A percentile compares a stretch with the other conserved stretches of the same genome.
These are phyloP conservation scores for Hylaea fasciaria DNA, from an alignment of 2,888 invertebrate genomes.

Conservation along the genomic window DNA sequence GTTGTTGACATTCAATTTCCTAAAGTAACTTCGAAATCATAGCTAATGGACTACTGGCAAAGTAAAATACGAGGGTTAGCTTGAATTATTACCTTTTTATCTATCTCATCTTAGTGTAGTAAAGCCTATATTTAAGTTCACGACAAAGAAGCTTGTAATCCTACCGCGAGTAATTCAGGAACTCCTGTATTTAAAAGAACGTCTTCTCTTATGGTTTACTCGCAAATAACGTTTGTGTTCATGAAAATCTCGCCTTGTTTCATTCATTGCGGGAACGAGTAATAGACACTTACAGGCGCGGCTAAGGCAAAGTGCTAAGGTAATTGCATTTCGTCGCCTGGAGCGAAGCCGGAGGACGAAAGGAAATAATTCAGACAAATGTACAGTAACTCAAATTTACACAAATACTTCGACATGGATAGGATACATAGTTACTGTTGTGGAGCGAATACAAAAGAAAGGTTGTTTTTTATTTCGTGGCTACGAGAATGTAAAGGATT, in stretches of 20 bases:
- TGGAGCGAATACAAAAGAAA: no score
- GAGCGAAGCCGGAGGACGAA: conserved; percentile 43
- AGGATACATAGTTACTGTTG: no score
- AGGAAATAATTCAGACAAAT: conserved; percentile 3
- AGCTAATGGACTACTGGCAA: conserved; percentile 38
- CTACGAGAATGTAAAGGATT: no score
- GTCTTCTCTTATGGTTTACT: conserved; percentile 6
- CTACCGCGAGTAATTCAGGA: conserved; percentile 6
- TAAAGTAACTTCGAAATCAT: conserved; percentile 45
- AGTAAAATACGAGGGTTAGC: conserved; percentile 32
- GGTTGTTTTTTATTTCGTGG: no score
- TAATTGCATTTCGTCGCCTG: conserved; percentile 66
- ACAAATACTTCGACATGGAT: no score
- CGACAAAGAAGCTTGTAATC: conserved; percentile 4
- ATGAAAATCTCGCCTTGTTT: conserved; percentile 12
- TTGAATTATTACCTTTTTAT: conserved; percentile 32
- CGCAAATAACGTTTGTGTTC: not conserved
- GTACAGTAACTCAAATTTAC: not conserved
- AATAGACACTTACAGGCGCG: conserved; percentile 57
- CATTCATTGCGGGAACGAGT: conserved; percentile 38
- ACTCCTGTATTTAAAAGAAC: conserved; percentile 14
- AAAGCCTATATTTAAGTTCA: not conserved
- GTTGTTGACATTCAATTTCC: conserved; percentile 55
- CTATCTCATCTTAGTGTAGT: conserved; percentile 14
- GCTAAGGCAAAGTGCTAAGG: conserved; percentile 66